A percentile compares a stretch with the other conserved stretches of the same genome.
These are phyloP conservation scores for Drosophila tripunctata DNA, from an alignment of 2,888 invertebrate species.

Conservation along the genomic window DNA sequence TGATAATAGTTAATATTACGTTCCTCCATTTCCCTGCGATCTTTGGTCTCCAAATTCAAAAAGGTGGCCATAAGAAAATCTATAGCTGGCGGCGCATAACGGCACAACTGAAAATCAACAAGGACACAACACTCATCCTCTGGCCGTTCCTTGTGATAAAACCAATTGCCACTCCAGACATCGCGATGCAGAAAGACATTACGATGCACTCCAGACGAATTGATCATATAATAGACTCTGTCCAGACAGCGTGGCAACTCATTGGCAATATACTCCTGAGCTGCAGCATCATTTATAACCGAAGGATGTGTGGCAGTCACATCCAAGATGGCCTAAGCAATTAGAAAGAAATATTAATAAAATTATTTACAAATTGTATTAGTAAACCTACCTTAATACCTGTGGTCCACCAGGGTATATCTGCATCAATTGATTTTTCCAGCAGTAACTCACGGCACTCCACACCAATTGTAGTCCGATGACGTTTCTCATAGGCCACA, in stretches of 20 bases:
- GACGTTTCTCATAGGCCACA: constrained; percentile 82
- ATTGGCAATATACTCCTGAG: constrained; percentile 66
- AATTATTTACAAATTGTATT: too few species aligned
- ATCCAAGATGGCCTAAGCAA: constrained; percentile 61
- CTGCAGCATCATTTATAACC: constrained; percentile 34
- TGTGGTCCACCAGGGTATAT: constrained; percentile 71
- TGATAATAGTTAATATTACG: constrained; percentile 66
- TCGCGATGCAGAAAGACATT: constrained; percentile 85
- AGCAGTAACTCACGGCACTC: constrained; percentile 57
- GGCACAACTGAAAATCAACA: constrained; percentile 83
- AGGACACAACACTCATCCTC: constrained; percentile 67
- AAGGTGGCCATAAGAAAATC: constrained; percentile 80
- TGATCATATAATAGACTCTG: constrained; percentile 73
- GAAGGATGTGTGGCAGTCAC: constrained; percentile 64
- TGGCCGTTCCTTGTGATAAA: constrained; percentile 64
- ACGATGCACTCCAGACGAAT: constrained; percentile 80
- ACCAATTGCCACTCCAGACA: constrained; percentile 83
- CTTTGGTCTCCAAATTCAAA: constrained; percentile 67
- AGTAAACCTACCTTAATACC: constrained; percentile 68
- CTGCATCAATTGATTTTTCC: constrained; percentile 68
- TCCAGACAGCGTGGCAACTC: constrained; percentile 69
- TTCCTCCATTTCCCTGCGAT: constrained; percentile 50
- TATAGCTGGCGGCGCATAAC: constrained; percentile 81
- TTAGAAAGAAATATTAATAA: background rate
- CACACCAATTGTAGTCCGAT: constrained; percentile 64